Base-by-base conservation (phyloP, 2,113 vertebrate genomes). In the Mustelus asterias region DNA sequence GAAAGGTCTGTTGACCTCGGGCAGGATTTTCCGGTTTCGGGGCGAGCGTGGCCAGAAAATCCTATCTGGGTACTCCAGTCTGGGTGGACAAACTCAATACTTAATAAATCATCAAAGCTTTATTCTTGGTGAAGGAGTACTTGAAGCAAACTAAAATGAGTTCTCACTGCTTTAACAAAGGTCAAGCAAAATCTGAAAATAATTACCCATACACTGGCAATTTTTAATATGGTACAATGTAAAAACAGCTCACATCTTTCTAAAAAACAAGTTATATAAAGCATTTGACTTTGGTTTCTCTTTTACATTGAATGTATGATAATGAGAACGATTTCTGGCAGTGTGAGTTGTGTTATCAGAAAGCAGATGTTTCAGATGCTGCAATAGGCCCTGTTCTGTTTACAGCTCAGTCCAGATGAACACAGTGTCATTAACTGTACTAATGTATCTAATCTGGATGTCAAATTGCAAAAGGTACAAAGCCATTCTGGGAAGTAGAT, bases 341-440 rank as follows among this genome's bases (percentile, higher is more conserved):
- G 13, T 33, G 13, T 90, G 88, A 63, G 26, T 58, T 90, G 88
- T 90, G 24, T 26, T 90, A 29, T 63, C 88, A 60, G 88, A 11
- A 90, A 90, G 41, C 86, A 90, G 48, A 60, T 33, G 24, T 58
- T 88, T 48, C 48, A 88, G 18, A 26, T 54, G 48, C 48, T 58
- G 88, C 88, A 90, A 16, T 83, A 60, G 10, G 54, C 26, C 48
- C 8, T 58, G 11, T 41, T 83, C 7, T 83, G 16, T 83, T 83
- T 83, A 83, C 80, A 83, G 37, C 80, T 83, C 80, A 83, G 80
- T 83, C 80, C 80, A 83, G 80, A 48, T 89, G 20, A 88, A 44
- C 48, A 44, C 9, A 26, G n/a, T 48, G 86, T 29, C 86, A 58
- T 58, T 54, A 22, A 54, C 48, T 11, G 86, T 2, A 24, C 86